Evolutionary conservation across 2,113 vertebrate genomes (phyloP), one percentile per base, ranked within the genome.

Genomic region (Cairina moschata): DNA sequence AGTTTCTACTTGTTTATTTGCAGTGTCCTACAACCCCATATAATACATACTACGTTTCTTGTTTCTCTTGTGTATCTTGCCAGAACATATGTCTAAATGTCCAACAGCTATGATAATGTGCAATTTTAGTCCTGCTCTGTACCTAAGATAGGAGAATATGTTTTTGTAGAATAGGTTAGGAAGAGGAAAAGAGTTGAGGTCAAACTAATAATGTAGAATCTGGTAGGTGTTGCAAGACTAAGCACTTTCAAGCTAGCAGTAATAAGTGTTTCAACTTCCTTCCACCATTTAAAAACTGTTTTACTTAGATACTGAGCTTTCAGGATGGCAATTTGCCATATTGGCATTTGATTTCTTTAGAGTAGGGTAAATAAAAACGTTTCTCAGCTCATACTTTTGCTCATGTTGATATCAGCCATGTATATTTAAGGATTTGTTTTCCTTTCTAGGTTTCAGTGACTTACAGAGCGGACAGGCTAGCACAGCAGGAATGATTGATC

Each of bases 341-440:
- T 2, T 1, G 1, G 29, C 6, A 17, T 1, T n/a, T 66, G 9
- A 80, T 54, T 80, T 90, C 32, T 7, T 3, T 4, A 14, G 4
- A 26, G 3, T 6, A 77, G 52, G 10, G 42, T 42, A 63, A 71
- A 63, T 9, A 40, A 62, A 48, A 42, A 34, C 9, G 4, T 2
- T 3, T 17, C 22, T 28, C 22, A 54, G 12, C 5, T 77, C 8
- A 26, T 42, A 28, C 54, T 71, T 58, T 79, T 42, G 42, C 50
- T 62, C 26, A n/a, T 31, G 26, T 31, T 60, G 20, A 12, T 69
- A 46, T n/a, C 1, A 1, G 4, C 5, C 52, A 3, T 23, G 2
- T 10, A 5, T 90, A 60, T 17, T 34, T 46, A 81, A 65, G 40
- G 11, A 66, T 2, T 1, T 67, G 26, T 5, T 63, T 75, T 71